Evolutionary conservation across 2,888 invertebrate species (phyloP).

Genomic region (Cistogaster globosa): DNA sequence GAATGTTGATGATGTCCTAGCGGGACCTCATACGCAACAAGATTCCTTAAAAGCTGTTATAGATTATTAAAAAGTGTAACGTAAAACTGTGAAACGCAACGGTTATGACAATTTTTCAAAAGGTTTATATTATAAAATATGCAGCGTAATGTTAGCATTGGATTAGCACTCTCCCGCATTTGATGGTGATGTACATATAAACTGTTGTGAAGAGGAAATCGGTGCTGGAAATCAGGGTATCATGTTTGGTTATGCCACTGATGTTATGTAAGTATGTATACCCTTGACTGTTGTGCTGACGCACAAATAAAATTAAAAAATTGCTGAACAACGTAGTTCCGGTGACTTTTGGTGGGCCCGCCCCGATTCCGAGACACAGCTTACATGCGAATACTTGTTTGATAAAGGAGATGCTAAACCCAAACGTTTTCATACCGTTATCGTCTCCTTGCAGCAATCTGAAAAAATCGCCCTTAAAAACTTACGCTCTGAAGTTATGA

Average conservation of each 20-base stretch:
- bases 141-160: too few species aligned
- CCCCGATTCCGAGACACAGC: conserved; percentile 98
- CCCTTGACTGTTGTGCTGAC: conserved; percentile 96
- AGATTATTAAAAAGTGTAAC: conserved; percentile 98
- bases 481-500: conserved; percentile 91
- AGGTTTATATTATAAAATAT: conserved; percentile 99
- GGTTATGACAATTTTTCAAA: conserved; percentile 99
- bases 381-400: conserved; percentile 97
- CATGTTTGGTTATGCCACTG: conserved; percentile 99
- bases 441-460: conserved; percentile 98
- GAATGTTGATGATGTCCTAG: too few species aligned
- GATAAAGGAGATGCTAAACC: conserved; percentile 97
- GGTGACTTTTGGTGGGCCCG: conserved; percentile 97
- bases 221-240: too few species aligned
- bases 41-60: conserved; percentile 98
- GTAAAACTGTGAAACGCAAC: conserved; percentile 98
- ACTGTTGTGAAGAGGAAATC: too few species aligned
- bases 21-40: too few species aligned
- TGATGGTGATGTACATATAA: too few species aligned
- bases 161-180: too few species aligned
- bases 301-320: conserved; percentile 94
- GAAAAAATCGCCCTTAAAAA: conserved; percentile 94
- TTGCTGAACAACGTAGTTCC: conserved; percentile 93
- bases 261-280: conserved; percentile 99
- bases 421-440: conserved; percentile 97